Conservation (phyloP, 2,113 vertebrate genomes). For the Hydrolagus affinis region DNA sequence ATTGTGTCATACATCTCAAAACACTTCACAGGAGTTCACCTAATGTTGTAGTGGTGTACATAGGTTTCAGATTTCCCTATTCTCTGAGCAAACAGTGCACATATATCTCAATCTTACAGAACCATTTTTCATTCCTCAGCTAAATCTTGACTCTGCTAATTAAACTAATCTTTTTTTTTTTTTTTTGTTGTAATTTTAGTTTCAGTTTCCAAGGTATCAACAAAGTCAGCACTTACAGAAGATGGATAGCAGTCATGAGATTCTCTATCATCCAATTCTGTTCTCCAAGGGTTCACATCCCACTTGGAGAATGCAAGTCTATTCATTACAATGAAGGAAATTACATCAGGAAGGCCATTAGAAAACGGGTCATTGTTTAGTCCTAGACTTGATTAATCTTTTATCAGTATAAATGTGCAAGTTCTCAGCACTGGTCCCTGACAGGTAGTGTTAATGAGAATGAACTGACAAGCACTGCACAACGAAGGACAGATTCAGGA, state of each 20-base stretch:
- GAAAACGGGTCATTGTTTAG: constrained; percentile 44
- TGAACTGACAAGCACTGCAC: constrained; percentile 12
- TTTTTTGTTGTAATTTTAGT: not conserved
- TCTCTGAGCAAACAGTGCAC: not conserved
- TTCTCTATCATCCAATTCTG: not conserved
- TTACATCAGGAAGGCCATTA: constrained; percentile 47
- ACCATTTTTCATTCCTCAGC: not conserved
- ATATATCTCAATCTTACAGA: not conserved
- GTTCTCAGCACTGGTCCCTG: not conserved
- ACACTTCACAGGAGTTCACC: no score
- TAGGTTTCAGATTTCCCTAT: not conserved
- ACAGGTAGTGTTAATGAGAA: not conserved
- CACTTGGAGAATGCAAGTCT: constrained; percentile 38
- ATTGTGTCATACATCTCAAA: no score
- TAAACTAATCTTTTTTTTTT: constrained; percentile 37
- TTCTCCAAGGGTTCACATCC: not conserved
- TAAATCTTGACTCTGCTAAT: constrained; percentile 45
- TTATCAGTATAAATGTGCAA: constrained; percentile 34
- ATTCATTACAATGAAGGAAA: constrained; percentile 50
- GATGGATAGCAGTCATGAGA: constrained; percentile 35
- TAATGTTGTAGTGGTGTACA: not conserved
- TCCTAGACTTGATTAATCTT: constrained; percentile 35
- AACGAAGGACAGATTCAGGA: not conserved
- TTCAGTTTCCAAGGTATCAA: not conserved
- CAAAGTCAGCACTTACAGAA: constrained; percentile 41